phyloP scores from a whole-genome alignment of 2,888 invertebrate genomes.

The Scelioninae gen. 1 region DNA sequence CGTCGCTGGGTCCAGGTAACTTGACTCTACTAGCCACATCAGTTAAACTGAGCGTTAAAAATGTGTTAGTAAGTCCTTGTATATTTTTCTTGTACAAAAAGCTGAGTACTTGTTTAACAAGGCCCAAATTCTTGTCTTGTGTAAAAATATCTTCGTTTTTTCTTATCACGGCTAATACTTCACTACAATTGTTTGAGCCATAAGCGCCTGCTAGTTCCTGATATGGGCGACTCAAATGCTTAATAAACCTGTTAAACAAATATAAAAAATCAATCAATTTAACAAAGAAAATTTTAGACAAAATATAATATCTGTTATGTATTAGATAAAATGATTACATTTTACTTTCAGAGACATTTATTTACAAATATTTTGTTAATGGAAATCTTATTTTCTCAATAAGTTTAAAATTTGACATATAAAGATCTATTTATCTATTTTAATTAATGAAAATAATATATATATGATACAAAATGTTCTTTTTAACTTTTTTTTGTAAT shows the following conservation, averaged over 20 bases:
- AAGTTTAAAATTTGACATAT: too few relatives aligned
- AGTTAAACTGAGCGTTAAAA: conserved; percentile 93
- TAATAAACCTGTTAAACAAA: conserved; percentile 87
- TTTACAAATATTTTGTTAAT: too few relatives aligned
- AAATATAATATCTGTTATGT: conserved; percentile 13
- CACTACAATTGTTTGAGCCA: conserved; percentile 89
- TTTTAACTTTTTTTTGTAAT: too few relatives aligned
- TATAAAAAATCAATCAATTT: too few relatives aligned
- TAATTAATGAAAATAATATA: too few relatives aligned
- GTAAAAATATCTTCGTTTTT: conserved; percentile 93
- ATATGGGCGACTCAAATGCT: conserved; percentile 94
- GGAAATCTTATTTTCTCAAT: too few relatives aligned
- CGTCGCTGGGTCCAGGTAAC: conserved; percentile 92
- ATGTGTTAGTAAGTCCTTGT: conserved; percentile 97
- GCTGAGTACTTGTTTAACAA: conserved; percentile 93
- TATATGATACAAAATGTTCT: too few relatives aligned
- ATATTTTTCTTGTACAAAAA: conserved; percentile 98
- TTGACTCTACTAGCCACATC: conserved; percentile 96
- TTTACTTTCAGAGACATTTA: too few relatives aligned
- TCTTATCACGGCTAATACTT: conserved; percentile 88
- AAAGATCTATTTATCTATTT: too few relatives aligned
- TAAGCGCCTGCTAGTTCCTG: conserved; percentile 95
- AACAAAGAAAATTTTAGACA: neutral
- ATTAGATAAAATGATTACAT: too few relatives aligned
- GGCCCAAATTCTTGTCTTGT: conserved; percentile 90